phyloP scores from a whole-genome alignment of 2,888 invertebrate species.

The Phania funesta region DNA sequence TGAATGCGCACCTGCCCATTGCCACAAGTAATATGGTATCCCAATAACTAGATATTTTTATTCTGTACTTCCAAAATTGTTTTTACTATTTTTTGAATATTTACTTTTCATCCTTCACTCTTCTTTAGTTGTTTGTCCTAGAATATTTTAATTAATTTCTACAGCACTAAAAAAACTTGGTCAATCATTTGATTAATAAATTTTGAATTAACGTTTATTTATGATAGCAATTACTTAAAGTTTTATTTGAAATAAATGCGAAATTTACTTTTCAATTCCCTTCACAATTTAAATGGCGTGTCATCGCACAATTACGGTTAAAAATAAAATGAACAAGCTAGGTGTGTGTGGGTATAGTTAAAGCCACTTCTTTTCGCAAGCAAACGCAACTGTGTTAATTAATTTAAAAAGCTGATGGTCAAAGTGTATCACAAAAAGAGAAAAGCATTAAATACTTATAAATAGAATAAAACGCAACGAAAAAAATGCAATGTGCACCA shows the following conservation, averaged over 20 bases:
- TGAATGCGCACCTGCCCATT: too few relatives aligned
- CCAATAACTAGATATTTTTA: too few relatives aligned
- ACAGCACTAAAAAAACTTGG: neutral
- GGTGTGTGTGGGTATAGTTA: conserved; percentile 41
- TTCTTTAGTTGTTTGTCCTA: neutral
- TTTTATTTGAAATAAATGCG: neutral
- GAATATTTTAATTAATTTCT: neutral
- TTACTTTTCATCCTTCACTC: too few relatives aligned
- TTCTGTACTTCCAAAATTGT: too few relatives aligned
- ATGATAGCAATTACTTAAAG: neutral
- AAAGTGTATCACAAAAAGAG: neutral
- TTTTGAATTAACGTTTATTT: neutral
- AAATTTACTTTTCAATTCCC: neutral
- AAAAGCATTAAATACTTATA: neutral
- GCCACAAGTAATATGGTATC: too few relatives aligned
- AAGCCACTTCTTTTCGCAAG: conserved; percentile 38
- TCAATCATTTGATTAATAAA: neutral
- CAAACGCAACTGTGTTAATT: conserved; percentile 55
- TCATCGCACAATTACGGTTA: conserved; percentile 32
- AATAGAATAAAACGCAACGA: neutral
- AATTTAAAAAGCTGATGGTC: conserved; percentile 41
- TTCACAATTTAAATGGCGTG: conserved; percentile 28
- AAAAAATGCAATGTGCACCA: too few relatives aligned
- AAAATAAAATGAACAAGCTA: conserved; percentile 5
- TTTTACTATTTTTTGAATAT: too few relatives aligned